phyloP scores from a whole-genome alignment of 1,140 invertebrate genomes.

The Penaeus chinensis region DNA sequence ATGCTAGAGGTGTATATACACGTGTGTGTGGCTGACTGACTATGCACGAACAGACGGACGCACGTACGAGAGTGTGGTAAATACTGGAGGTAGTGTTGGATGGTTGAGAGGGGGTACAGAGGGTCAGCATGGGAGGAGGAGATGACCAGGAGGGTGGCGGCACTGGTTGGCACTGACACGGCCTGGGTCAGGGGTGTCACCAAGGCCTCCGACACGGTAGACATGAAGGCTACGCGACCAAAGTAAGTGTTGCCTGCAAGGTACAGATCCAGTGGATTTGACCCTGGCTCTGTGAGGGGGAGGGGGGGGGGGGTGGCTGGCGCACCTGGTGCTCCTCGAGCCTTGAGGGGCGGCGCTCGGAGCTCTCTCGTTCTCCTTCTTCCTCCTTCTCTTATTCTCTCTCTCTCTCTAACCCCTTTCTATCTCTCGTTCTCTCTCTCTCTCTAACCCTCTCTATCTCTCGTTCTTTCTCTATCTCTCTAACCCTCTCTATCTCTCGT shows the following conservation, averaged over 20 bases:
- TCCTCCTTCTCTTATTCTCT: neutral
- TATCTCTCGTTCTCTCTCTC: neutral
- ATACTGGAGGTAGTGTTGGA: slow-evolving; percentile 50
- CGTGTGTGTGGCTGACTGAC: neutral
- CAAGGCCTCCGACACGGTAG: slow-evolving; percentile 35
- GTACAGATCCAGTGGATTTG: neutral
- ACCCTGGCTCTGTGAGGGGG: neutral
- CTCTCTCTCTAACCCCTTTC: too few species aligned
- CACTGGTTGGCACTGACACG: slow-evolving; percentile 32
- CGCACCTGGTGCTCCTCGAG: neutral
- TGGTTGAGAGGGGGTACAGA: slow-evolving; percentile 50
- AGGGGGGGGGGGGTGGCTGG: neutral
- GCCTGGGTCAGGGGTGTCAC: slow-evolving; percentile 33
- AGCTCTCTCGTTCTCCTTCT: neutral
- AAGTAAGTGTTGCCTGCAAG: slow-evolving; percentile 46
- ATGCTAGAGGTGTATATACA: neutral
- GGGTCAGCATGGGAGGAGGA: slow-evolving; percentile 54
- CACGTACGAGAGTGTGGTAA: slow-evolving; percentile 46
- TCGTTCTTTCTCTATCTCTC: too few species aligned
- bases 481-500: too few species aligned
- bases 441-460: too few species aligned
- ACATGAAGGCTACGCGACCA: slow-evolving; percentile 44
- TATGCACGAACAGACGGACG: neutral
- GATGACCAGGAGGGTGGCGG: slow-evolving; percentile 52
- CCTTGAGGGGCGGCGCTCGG: neutral